phyloP scores from a whole-genome alignment of 2,888 invertebrate species.

The Platycnemis pennipes region DNA sequence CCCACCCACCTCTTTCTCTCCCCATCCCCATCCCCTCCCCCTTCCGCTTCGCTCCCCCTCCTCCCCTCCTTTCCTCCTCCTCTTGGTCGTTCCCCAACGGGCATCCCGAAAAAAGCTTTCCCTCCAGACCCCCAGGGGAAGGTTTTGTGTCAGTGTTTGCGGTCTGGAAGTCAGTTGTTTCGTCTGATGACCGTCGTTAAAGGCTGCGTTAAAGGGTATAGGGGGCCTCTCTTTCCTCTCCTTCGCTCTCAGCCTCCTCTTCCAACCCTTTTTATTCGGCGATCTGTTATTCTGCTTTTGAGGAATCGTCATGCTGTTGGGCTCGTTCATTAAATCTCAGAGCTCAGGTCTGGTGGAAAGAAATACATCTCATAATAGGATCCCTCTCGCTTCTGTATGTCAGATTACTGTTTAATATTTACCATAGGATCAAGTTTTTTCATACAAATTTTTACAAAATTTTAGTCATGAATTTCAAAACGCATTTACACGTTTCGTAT shows the following conservation, averaged over 20 bases:
- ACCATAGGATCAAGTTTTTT: neutral
- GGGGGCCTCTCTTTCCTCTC: neutral
- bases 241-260: neutral
- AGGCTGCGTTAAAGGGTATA: conserved; percentile 32
- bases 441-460: neutral
- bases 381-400: neutral
- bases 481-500: too few relatives aligned
- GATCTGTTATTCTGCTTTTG: conserved; percentile 5
- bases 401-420: neutral
- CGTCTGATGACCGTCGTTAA: conserved; percentile 60
- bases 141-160: conserved; percentile 61
- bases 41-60: neutral
- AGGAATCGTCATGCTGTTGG: neutral
- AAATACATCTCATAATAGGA: neutral
- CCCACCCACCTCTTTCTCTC: neutral
- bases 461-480: too few relatives aligned
- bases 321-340: neutral
- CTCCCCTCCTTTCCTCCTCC: neutral
- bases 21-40: neutral
- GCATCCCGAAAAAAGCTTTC: conserved; percentile 3
- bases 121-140: neutral
- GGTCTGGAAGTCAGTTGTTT: conserved; percentile 61
- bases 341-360: neutral
- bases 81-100: neutral
- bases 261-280: neutral